Evolutionary conservation across 2,888 invertebrate species (phyloP), one percentile per base, ranked within the genome.

Genomic region (Meiosimyza platycephala): DNA sequence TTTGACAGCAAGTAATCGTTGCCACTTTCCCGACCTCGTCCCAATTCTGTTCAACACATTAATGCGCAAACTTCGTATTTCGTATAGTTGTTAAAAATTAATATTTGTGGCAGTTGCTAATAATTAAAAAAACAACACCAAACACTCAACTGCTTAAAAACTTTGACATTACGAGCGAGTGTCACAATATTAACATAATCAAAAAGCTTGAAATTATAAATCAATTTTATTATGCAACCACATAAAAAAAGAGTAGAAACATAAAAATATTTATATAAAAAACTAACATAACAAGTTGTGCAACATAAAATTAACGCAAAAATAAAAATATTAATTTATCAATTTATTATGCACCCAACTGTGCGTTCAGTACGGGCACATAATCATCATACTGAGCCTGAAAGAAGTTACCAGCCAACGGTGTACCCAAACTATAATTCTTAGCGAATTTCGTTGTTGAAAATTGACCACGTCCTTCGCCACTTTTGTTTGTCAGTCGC

Each of bases 341-440:
- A 40, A 63, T 18, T 62, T 60, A 79, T 52, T 76, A 52, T 33
- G 16, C 72, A 3, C 81, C 84, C 50, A 87, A 75, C 76, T 87
- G 85, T 48, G 82, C 80, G 60, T 86, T 84, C 65, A 87, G 76
- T 7, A 73, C 79, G 2, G 88, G 88, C 9, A 89, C 89, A 77
- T 88, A 88, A 47, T 83, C 83, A 72, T 85, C 89, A 72, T 87
- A 85, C 67, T 85, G 80, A 0, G 85, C 84, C 71, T 80, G 78
- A 67, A 80, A 86, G 59, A 85, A 85, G 55, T 85, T 83, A 0
- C 82, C 86, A 15, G 85, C 86, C 1, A 84, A 64, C 3, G 83
- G 83, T n/a, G 90, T 87, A 0, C 94, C 95, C 6, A 97, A 88
- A 3, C 91, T 90, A 86, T 97, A 93, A 81, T 96, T 95, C 71